These are phyloP conservation scores for Charaxes varanes DNA, from an alignment of 1,140 invertebrate species.

Conservation along the genomic window DNA sequence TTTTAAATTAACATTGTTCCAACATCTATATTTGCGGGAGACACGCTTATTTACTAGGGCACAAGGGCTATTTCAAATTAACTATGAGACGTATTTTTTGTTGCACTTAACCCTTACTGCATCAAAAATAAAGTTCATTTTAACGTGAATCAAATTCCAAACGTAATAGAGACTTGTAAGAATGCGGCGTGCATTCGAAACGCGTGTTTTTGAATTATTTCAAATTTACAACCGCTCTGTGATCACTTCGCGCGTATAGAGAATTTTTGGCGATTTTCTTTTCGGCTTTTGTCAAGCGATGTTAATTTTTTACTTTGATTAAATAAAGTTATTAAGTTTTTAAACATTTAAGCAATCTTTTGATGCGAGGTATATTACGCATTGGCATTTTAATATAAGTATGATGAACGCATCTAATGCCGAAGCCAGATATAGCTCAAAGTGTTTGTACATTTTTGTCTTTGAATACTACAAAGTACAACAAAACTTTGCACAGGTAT, in stretches of 20 bases:
- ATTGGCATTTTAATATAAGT: no score
- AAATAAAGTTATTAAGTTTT: no score
- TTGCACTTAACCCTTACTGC: background rate
- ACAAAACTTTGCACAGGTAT: no score
- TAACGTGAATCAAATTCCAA: slow-evolving; percentile 4
- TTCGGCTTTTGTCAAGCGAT: background rate
- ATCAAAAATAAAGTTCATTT: slow-evolving; percentile 18
- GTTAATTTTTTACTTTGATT: no score
- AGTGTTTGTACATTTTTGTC: no score
- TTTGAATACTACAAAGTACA: no score
- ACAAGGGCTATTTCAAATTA: slow-evolving; percentile 1
- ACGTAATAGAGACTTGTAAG: slow-evolving; percentile 54
- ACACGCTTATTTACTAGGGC: background rate
- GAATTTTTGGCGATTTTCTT: slow-evolving; percentile 25
- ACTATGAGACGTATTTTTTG: no score
- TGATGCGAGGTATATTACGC: no score
- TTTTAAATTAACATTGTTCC: slow-evolving; percentile 3
- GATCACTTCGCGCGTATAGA: slow-evolving; percentile 21
- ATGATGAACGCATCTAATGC: no score
- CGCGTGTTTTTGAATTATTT: slow-evolving; percentile 54
- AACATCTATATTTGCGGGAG: no score
- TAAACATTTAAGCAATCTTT: no score
- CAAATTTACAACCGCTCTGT: slow-evolving; percentile 29
- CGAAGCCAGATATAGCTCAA: no score
- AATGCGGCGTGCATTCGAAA: slow-evolving; percentile 46